phyloP scores from a whole-genome alignment of 2,888 invertebrate genomes.

The Gastrophysa polygoni region DNA sequence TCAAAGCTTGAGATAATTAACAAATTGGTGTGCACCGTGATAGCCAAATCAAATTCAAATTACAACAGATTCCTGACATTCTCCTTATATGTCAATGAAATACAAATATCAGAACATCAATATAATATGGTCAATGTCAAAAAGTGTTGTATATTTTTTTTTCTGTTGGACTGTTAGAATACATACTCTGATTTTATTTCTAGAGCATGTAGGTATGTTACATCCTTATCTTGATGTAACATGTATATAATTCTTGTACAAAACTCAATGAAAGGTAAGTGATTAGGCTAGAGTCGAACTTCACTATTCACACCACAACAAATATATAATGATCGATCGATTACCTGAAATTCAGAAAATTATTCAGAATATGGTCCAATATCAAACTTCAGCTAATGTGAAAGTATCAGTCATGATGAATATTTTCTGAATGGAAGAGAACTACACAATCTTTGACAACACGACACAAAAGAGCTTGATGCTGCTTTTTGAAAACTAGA shows the following conservation, averaged over 20 bases:
- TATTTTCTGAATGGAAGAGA: too few species aligned
- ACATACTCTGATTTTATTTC: not conserved
- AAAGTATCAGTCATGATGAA: too few species aligned
- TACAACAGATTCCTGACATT: too few species aligned
- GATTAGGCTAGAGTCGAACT: not conserved
- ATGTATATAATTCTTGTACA: conserved; percentile 6
- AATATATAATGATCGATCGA: too few species aligned
- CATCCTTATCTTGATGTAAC: too few species aligned
- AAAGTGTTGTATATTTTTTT: not conserved
- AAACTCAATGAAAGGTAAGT: conserved; percentile 25
- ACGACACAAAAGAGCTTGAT: conserved; percentile 5
- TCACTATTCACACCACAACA: too few species aligned
- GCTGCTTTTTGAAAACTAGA: conserved; percentile 14
- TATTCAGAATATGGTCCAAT: not conserved
- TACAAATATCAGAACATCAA: too few species aligned
- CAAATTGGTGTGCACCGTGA: conserved; percentile 1
- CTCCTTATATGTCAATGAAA: too few species aligned
- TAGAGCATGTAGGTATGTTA: conserved; percentile 24
- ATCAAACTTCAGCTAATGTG: too few species aligned
- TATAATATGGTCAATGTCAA: not conserved
- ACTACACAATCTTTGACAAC: conserved; percentile 15
- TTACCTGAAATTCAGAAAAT: not conserved
- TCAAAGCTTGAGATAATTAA: not conserved
- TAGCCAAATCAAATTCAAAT: too few species aligned
- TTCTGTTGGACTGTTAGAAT: not conserved